phyloP scores from a whole-genome alignment of 2,113 vertebrate species.

The Alexandromys fortis region DNA sequence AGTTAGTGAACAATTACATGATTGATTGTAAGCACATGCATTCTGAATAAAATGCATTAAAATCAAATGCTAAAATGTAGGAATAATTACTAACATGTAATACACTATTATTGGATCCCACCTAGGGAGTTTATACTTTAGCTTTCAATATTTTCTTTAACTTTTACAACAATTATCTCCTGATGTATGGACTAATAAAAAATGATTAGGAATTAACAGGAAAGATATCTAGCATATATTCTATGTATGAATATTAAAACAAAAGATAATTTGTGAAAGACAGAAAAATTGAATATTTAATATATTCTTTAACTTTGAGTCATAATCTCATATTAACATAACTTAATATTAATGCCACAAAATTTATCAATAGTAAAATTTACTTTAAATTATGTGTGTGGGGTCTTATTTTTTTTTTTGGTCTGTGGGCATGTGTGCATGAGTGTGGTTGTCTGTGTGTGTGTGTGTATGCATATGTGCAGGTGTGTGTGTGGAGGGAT shows the following conservation, averaged over 20 bases:
- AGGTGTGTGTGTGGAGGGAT: neutral
- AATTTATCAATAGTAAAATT: neutral
- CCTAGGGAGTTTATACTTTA: neutral
- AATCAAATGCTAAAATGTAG: neutral
- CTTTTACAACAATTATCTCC: neutral
- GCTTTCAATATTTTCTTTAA: neutral
- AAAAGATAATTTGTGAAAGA: neutral
- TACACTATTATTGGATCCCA: neutral
- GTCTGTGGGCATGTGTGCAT: neutral
- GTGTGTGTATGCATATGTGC: neutral
- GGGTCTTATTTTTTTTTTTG: neutral
- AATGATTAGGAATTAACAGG: neutral
- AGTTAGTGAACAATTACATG: neutral
- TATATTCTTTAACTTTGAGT: neutral
- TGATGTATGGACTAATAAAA: neutral
- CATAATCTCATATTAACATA: neutral
- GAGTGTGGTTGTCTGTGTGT: neutral
- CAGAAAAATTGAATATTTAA: neutral
- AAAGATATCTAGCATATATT: neutral
- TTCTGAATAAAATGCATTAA: constrained; percentile 1
- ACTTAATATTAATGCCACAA: neutral
- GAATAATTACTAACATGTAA: neutral
- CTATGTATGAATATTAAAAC: neutral
- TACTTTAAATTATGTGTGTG: neutral
- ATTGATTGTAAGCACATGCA: neutral